Conservation (phyloP, 2,797 vertebrate genomes). For the Carapus acus region DNA sequence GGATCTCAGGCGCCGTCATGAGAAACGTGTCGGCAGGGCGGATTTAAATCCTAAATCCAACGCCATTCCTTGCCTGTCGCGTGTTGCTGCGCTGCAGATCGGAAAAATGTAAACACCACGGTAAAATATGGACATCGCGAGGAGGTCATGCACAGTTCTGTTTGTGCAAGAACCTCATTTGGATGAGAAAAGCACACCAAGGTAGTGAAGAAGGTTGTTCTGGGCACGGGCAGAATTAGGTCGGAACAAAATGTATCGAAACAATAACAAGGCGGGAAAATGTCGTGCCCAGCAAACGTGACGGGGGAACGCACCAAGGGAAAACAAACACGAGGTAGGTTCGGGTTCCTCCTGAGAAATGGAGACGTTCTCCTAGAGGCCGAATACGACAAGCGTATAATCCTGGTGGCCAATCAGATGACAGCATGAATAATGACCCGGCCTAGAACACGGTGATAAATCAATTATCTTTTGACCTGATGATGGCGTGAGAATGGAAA, state of each 20-base stretch:
- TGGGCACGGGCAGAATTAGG: conserved; percentile 17
- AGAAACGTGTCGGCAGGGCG: conserved; percentile 22
- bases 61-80: conserved; percentile 45
- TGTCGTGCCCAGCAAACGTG: conserved; percentile 59
- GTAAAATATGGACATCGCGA: conserved; percentile 49
- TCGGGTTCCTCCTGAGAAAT: conserved; percentile 35
- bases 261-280: conserved; percentile 36
- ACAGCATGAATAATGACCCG: conserved; percentile 49
- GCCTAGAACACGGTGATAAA: conserved; percentile 41
- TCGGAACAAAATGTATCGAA: conserved; percentile 36
- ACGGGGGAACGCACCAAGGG: conserved; percentile 33
- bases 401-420: conserved; percentile 45
- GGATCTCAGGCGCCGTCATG: conserved; percentile 15
- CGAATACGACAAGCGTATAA: conserved; percentile 37
- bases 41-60: conserved; percentile 17
- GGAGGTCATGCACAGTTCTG: conserved; percentile 56
- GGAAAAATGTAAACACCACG: conserved; percentile 57
- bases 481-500: conserved; percentile 61
- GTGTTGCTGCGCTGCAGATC: conserved; percentile 47
- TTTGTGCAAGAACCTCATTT: conserved; percentile 54
- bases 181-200: conserved; percentile 33
- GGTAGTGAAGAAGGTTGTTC: conserved; percentile 34
- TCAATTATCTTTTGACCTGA: conserved; percentile 61
- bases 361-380: conserved; percentile 29
- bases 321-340: conserved; percentile 48